Base-by-base conservation (phyloP, 2,888 invertebrate genomes). In the Sepiola atlantica region DNA sequence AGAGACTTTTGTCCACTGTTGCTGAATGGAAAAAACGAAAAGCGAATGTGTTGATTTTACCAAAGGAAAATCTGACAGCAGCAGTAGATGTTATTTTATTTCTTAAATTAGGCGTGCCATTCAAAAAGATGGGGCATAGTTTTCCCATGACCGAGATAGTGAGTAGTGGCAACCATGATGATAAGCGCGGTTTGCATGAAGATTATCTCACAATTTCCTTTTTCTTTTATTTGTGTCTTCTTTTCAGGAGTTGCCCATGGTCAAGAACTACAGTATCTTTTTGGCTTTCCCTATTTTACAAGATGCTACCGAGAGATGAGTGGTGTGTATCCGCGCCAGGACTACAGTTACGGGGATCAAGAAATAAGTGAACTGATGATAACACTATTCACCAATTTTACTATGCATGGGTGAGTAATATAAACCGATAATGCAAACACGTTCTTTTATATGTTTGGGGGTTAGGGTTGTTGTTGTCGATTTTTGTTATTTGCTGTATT, bases 331-430 rank as follows among this genome's bases (percentile, higher is more conserved):
- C 96, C 96, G 0, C 95, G 97, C 45, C 97, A 97, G 95, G 96
- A 96, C 94, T 97, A 97, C 95, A 96, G 97, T 94, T 97, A 96
- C 92, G 95, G 97, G 93, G 98, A 98, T 95, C 96, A 97, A 94
- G 97, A 97, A 95, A 97, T 98, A 95, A 97, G 97, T 93, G 97
- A 97, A 95, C 97, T 97, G 95, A 97, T 97, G 97, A 97, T 98
- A 96, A 96, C 97, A 94, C 95, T 97, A 95, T 97, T 97, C 96
- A 97, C 97, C 16, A 97, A 97, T 95, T 98, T 98, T 95, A 97
- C 97, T 20, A 96, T 97, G 94, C 96, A 96, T 94, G 97, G 97
- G 97, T 97, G 95, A 95, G 97, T 95, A 32, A n/a, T 3, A 35
- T 10, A 14, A 14, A 32, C n/a, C 14, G 28, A 21, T 61, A 61